A percentile compares a stretch with the other conserved stretches of the same genome.
Evolutionary conservation across 2,888 invertebrate species (phyloP).

Genomic region (Pardosa pseudoannulata): DNA sequence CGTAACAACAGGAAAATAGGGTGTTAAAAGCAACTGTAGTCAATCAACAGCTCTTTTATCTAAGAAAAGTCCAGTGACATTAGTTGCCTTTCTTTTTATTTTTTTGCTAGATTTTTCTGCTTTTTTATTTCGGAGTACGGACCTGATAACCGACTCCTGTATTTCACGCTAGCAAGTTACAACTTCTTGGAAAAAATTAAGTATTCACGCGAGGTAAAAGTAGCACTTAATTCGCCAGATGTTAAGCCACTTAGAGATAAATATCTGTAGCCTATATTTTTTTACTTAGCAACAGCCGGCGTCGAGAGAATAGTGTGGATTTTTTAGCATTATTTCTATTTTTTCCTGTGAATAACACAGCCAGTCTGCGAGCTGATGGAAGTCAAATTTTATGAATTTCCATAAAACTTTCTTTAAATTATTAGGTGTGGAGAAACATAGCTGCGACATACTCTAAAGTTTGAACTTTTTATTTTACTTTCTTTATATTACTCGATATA

Average conservation of each 20-base stretch:
- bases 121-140: not conserved
- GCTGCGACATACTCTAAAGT: not conserved
- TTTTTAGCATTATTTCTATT: not conserved
- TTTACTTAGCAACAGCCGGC: not conserved
- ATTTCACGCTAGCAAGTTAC: not conserved
- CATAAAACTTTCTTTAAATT: not conserved
- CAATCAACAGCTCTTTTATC: not conserved
- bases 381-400: not conserved
- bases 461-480: not conserved
- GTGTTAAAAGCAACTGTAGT: not conserved
- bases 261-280: not conserved
- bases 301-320: not conserved
- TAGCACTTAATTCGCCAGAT: not conserved
- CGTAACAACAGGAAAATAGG: not conserved
- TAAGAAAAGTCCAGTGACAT: not conserved
- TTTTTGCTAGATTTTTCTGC: too few relatives aligned
- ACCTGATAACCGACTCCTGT: not conserved
- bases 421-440: not conserved
- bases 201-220: not conserved
- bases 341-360: not conserved
- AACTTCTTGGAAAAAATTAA: not conserved
- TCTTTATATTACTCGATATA: not conserved
- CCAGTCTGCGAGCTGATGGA: not conserved
- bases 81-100: not conserved
- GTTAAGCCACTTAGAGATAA: constrained; percentile 6